Evolutionary conservation across 2,113 vertebrate genomes (phyloP).

Genomic region (Oreochromis tanganicae): DNA sequence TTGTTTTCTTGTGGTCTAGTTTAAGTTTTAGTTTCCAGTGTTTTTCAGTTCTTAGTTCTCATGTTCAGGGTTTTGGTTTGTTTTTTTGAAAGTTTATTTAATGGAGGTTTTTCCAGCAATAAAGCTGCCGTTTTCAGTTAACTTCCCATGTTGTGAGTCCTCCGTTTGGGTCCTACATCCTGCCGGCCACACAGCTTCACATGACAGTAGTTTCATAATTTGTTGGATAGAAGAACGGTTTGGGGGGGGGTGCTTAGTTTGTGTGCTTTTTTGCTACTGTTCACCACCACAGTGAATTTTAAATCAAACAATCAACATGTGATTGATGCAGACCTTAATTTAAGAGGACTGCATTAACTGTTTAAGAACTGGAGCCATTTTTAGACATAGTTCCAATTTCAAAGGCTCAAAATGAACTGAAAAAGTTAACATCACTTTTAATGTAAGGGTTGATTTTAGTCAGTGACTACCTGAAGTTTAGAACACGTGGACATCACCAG

Average conservation of each 20-base stretch:
- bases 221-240: not conserved
- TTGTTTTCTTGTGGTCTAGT: not conserved
- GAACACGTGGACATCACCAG: not conserved
- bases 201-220: not conserved
- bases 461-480: not conserved
- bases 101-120: not conserved
- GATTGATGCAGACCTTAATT: not conserved
- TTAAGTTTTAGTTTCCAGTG: not conserved
- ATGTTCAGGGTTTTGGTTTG: not conserved
- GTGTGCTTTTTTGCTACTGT: not conserved
- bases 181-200: too few relatives aligned
- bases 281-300: not conserved
- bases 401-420: not conserved
- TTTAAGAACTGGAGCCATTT: not conserved
- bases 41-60: not conserved
- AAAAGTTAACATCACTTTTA: not conserved
- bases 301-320: not conserved
- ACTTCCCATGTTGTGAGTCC: not conserved
- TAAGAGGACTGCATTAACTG: not conserved
- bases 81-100: not conserved
- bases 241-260: not conserved
- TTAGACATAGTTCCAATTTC: not conserved
- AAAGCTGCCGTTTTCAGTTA: not conserved
- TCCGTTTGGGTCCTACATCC: too few relatives aligned
- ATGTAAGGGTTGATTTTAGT: not conserved